Evolutionary conservation across 2,888 invertebrate species (phyloP).

Genomic region (Hirtodrosophila confusa): DNA sequence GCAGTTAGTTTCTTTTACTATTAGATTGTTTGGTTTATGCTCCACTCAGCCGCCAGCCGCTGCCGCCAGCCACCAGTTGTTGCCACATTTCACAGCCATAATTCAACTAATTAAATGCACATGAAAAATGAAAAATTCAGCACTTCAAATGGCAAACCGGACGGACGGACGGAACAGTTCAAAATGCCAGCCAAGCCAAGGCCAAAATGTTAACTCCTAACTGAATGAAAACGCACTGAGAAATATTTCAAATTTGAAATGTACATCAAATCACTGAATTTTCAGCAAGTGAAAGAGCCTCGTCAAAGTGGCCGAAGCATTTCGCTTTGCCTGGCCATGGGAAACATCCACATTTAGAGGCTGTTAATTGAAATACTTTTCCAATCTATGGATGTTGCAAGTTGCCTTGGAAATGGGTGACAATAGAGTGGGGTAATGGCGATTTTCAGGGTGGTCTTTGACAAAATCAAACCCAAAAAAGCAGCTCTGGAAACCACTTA

Average conservation of each 20-base stretch:
- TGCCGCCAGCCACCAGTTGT: slow-evolving; percentile 27
- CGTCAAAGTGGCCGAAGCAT: slow-evolving; percentile 13
- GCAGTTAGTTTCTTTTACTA: slow-evolving; percentile 67
- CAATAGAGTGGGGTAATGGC: slow-evolving; percentile 1
- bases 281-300: slow-evolving; percentile 59
- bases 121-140: slow-evolving; percentile 72
- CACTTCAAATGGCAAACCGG: slow-evolving; percentile 75
- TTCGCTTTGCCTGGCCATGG: slow-evolving; percentile 46
- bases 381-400: slow-evolving; percentile 11
- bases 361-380: slow-evolving; percentile 45
- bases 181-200: slow-evolving; percentile 48
- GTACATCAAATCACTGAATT: slow-evolving; percentile 47
- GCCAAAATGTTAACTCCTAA: slow-evolving; percentile 39
- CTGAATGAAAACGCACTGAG: slow-evolving; percentile 55
- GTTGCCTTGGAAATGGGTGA: slow-evolving; percentile 2
- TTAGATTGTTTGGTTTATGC: slow-evolving; percentile 68
- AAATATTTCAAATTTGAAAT: slow-evolving; percentile 72
- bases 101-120: slow-evolving; percentile 81
- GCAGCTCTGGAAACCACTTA: too few species aligned
- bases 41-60: slow-evolving; percentile 22
- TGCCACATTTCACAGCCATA: slow-evolving; percentile 77
- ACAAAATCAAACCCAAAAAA: too few species aligned
- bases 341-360: slow-evolving; percentile 50
- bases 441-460: too few species aligned
- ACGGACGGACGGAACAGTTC: slow-evolving; percentile 39